Evolutionary conservation across 1,140 invertebrate genomes (phyloP).

Genomic region (Trichonephila clavipes): DNA sequence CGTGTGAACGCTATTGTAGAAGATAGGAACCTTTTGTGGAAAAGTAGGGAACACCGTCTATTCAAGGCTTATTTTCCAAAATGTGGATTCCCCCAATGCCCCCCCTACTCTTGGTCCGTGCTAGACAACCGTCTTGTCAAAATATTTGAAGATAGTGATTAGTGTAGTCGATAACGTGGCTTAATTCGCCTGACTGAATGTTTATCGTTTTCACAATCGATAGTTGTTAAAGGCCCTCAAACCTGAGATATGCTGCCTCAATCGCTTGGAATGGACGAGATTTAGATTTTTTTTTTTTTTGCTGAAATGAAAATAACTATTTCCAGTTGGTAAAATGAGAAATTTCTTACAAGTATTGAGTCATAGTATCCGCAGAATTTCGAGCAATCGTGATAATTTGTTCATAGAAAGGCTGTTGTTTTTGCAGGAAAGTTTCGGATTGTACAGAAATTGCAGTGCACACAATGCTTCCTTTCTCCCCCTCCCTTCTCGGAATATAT

Average conservation of each 20-base stretch:
- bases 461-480: too few relatives aligned
- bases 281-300: too few relatives aligned
- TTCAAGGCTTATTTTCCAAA: neutral
- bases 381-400: too few relatives aligned
- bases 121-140: conserved; percentile 2
- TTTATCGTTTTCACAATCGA: neutral
- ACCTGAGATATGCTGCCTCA: neutral
- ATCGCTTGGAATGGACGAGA: too few relatives aligned
- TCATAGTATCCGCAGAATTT: too few relatives aligned
- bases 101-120: neutral
- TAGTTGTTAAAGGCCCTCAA: neutral
- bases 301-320: too few relatives aligned
- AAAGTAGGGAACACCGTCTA: neutral
- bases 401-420: too few relatives aligned
- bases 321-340: too few relatives aligned
- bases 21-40: neutral
- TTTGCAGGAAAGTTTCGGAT: too few relatives aligned
- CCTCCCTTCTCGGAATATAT: too few relatives aligned
- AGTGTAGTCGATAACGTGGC: conserved; percentile 2
- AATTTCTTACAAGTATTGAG: too few relatives aligned
- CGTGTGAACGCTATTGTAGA: neutral
- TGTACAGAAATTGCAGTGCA: too few relatives aligned
- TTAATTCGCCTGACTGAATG: conserved; percentile 25
- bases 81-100: neutral
- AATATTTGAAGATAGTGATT: conserved; percentile 12